phyloP scores from a whole-genome alignment of 2,888 invertebrate genomes.

The Ischnura elegans region DNA sequence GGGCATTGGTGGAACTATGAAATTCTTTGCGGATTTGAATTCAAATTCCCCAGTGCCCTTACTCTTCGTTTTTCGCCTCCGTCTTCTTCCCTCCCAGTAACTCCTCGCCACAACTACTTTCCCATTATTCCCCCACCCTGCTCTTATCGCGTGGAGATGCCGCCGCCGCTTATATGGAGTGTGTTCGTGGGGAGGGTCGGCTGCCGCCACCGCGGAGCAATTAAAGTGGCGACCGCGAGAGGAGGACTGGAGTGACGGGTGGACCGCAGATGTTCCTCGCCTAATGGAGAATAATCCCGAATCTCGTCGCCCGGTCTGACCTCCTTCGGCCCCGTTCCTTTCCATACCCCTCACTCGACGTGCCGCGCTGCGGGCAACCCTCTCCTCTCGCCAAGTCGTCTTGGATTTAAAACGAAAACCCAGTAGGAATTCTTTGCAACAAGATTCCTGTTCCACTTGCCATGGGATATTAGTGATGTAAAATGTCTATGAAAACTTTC shows the following conservation, averaged over 20 bases:
- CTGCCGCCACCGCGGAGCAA: neutral
- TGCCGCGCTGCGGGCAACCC: neutral
- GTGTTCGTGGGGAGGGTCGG: neutral
- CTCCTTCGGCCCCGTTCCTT: neutral
- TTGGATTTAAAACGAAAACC: no score
- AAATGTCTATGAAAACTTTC: no score
- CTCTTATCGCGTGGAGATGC: neutral
- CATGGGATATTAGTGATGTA: no score
- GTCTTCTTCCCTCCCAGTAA: no score
- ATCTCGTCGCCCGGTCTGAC: conserved; percentile 8
- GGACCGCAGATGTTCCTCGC: conserved; percentile 13
- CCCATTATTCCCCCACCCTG: neutral
- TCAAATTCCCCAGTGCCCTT: no score
- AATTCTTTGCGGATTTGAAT: no score
- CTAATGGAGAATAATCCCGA: conserved; percentile 34
- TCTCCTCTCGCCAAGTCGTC: no score
- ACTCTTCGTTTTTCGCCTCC: no score
- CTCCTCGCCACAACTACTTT: neutral
- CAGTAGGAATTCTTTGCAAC: no score
- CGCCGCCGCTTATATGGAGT: no score
- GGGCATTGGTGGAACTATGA: no score
- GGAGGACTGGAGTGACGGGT: neutral
- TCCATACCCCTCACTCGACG: neutral
- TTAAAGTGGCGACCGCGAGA: neutral
- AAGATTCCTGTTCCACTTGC: no score